Base-by-base conservation (phyloP, 2,113 vertebrate species). In the Ardeotis arabs region DNA sequence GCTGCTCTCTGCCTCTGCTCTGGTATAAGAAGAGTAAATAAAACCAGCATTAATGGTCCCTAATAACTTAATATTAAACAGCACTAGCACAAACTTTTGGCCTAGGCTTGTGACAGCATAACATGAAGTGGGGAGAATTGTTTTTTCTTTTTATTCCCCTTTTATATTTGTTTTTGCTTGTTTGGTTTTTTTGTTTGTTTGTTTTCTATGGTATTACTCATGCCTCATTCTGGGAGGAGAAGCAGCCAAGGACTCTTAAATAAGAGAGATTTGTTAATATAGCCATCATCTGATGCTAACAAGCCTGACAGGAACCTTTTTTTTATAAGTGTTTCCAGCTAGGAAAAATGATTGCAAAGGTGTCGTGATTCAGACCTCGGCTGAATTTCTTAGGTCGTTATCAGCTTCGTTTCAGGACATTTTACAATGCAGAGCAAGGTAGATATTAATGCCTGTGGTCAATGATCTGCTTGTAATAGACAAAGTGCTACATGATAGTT, bases 401-500 rank as follows among this genome's bases (percentile, higher is more conserved):
- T 29, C 87, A 39, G 28, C 49, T 80, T 45, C 3, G 76, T 73
- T 82, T 50, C 53, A 41, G 60, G 77, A 41, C 37, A 45, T 52
- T 76, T 92, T 82, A 60, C 69, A 78, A 28, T 28, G 44, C 9
- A 56, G 68, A 89, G 22, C 39, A 37, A 70, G 73, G 60, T 39
- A 90, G 81, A 29, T 90, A 76, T 76, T 76, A 68, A 79, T 89
- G 89, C 27, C 74, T 79, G 69, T 82, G 88, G 92, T 81, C 90
- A 84, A 52, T 0, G 7, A 53, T 68, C 58, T 92, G 49, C 86
- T 78, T 90, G 89, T 84, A 87, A 50, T 2, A 95, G 83, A 89
- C 80, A 83, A 93, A 96, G 89, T 75, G 77, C 81, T 93, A 94
- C 89, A 96, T 89, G 96, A 62, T 76, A 87, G 55, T 96, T 95